Evolutionary conservation across 2,113 vertebrate genomes (phyloP), one percentile per base, ranked within the genome.

Genomic region (Pygoscelis antarcticus): DNA sequence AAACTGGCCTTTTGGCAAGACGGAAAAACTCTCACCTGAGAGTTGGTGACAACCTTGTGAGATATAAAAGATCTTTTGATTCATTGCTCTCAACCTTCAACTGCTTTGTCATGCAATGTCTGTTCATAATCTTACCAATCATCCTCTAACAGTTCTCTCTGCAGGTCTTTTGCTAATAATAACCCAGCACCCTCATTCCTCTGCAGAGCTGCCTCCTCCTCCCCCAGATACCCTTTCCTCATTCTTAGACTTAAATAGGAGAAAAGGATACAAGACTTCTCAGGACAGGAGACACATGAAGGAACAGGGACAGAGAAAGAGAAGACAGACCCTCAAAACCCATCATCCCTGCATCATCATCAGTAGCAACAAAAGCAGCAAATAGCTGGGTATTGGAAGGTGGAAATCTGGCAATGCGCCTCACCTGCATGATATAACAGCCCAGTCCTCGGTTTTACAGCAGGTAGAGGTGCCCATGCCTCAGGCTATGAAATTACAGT

Each of bases 391-490:
- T 4, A 2, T 7, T 32, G 49, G 23, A 19, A 62, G 68, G 69
- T 76, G 29, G 34, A 65, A 90, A 55, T 23, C 29, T 25, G 30
- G 19, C 27, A 26, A 1, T 4, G 18, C 7, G 7, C 3, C 42
- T n/a, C 16, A 1, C 9, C 71, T 38, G 29, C 3, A 1, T 9
- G 34, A n/a, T 19, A 27, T 11, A 44, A n/a, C 25, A 87, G 40
- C n/a, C 54, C 29, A n/a, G 2, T 4, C 22, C 22, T 15, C 1
- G 0, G 3, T 36, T 82, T n/a, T 57, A 49, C 9, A 51, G 12
- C 2, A 6, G 21, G 22, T 80, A 42, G 8, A 58, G 10, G 22
- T 9, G 10, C 6, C 27, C 34, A 27, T 0, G 0, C 4, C 32
- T 65, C 60, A 77, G 16, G 29, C 60, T 32, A 6, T 7, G 25